Evolutionary conservation across 2,113 vertebrate species (phyloP), one percentile per base, ranked within the genome.

Genomic region (Theristicus caerulescens): DNA sequence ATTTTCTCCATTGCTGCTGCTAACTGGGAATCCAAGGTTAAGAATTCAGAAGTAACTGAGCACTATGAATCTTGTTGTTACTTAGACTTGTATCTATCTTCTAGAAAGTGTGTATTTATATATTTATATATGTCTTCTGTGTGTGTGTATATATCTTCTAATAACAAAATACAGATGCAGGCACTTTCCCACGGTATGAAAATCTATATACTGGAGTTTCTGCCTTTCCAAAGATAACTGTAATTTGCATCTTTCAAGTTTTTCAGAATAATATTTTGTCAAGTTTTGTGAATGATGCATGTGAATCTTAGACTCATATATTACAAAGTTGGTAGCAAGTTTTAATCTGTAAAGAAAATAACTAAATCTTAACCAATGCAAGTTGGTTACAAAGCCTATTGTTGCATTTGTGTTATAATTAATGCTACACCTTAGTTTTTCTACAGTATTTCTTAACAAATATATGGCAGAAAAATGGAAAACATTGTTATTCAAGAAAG

Each of bases 261-360:
- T 83, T 70, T n/a, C 29, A 47, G 59, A 40, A 24, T 19, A 36
- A 4, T 69, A 21, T 46, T 91, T 42, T 52, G n/a, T 65, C 46
- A 70, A n/a, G 11, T 26, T 79, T 77, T 86, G 15, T 59, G 71
- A 21, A 25, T 77, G 52, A 44, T 13, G 7, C 8, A 10, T n/a
- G 5, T 80, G 18, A 61, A 16, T 59, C 31, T 65, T 0, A 38
- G 26, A 59, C 10, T 31, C 2, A 2, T 19, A 3, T 34, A n/a
- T 86, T 58, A 10, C 18, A 25, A 57, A 81, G 31, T 25, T 61
- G 34, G 19, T 58, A 57, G 16, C 31, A n/a, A 58, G n/a, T 64
- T 81, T 78, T 62, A 78, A 59, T 46, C 40, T 72, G 18, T 61
- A 64, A 92, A 71, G 34, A 61, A 86, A 94, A 57, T 15, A 81